phyloP scores from a whole-genome alignment of 2,888 invertebrate species.

The Clepsis dumicolana region DNA sequence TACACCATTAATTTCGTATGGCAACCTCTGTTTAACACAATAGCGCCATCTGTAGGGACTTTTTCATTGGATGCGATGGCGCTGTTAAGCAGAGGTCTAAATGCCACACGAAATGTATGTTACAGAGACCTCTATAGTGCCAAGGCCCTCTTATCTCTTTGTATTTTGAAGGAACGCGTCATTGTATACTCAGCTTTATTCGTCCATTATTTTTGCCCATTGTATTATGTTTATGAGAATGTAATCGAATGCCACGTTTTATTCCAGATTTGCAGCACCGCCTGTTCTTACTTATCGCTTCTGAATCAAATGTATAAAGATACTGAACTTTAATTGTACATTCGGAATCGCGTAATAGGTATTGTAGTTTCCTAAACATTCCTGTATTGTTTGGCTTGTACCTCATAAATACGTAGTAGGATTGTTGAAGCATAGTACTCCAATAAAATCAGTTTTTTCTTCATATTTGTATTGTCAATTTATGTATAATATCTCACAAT shows the following conservation, averaged over 20 bases:
- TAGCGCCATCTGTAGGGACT: no score
- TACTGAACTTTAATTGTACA: conserved; percentile 1
- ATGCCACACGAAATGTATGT: no score
- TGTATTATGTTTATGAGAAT: no score
- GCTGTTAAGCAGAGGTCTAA: no score
- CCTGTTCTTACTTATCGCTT: conserved; percentile 54
- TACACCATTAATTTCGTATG: no score
- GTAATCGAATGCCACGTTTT: conserved; percentile 9
- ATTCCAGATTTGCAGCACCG: conserved; percentile 53
- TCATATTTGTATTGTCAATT: conserved; percentile 83
- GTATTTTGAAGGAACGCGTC: no score
- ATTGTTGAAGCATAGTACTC: background rate
- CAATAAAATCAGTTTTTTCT: conserved; percentile 47
- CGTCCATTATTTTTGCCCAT: no score
- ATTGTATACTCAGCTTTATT: no score
- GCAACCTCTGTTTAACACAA: no score
- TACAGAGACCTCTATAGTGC: no score
- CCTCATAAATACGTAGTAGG: background rate
- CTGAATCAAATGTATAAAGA: conserved; percentile 52
- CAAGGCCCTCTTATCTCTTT: no score
- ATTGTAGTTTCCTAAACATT: background rate
- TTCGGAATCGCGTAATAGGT: background rate
- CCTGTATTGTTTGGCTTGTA: background rate
- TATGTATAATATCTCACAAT: conserved; percentile 83
- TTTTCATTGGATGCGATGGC: no score